phyloP scores from a whole-genome alignment of 2,113 vertebrate genomes.

The Zosterops lateralis region DNA sequence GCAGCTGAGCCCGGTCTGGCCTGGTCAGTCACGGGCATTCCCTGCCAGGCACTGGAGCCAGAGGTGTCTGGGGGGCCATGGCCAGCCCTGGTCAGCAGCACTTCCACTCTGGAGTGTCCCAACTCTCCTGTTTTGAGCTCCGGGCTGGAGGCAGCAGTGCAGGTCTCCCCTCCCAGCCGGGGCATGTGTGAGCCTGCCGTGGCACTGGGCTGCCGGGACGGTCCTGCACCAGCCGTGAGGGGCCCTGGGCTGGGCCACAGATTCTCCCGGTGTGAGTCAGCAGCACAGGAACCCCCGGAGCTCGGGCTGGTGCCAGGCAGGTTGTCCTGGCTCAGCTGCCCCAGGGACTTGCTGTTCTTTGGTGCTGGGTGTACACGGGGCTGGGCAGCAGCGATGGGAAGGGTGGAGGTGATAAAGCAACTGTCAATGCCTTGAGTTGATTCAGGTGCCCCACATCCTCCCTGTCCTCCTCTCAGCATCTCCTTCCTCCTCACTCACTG shows the following conservation, averaged over 20 bases:
- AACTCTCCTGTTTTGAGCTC: not conserved
- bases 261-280: not conserved
- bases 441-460: not conserved
- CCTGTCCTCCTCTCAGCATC: not conserved
- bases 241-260: not conserved
- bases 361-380: accelerated
- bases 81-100: too few relatives aligned
- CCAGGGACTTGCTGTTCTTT: accelerated
- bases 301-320: accelerated
- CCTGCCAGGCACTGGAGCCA: accelerated
- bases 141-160: not conserved
- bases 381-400: not conserved
- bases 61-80: accelerated
- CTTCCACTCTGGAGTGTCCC: accelerated
- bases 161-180: accelerated
- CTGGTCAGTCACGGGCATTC: accelerated
- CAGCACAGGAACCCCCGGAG: accelerated
- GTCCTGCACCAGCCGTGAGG: accelerated
- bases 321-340: accelerated
- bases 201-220: accelerated
- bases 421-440: not conserved
- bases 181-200: accelerated
- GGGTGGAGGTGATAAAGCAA: not conserved
- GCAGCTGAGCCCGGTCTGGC: not conserved
- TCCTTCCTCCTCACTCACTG: not conserved